Conservation (phyloP, 2,888 invertebrate species). For the Idaea biselata region DNA sequence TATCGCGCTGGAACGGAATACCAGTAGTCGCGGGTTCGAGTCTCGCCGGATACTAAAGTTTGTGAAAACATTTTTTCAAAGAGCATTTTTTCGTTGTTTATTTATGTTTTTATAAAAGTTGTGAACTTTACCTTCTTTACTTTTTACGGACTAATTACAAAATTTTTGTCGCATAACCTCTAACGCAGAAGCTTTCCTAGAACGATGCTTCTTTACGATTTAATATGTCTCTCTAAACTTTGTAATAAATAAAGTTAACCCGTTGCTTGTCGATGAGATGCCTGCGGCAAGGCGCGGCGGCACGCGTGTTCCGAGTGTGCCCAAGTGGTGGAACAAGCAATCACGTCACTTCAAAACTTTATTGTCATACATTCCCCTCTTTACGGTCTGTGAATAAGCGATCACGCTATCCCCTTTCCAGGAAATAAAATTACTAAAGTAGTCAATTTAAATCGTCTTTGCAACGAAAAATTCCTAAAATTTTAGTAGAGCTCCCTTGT, state of each 20-base stretch:
- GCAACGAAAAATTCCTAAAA: conserved; percentile 16
- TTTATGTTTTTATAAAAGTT: too few relatives aligned
- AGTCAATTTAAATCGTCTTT: conserved; percentile 23
- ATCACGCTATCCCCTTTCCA: conserved; percentile 42
- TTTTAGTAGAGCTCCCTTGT: background rate
- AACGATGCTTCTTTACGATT: background rate
- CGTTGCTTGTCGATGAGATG: conserved; percentile 9
- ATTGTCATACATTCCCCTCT: conserved; percentile 41
- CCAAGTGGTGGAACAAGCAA: conserved; percentile 32
- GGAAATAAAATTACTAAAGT: conserved; percentile 32
- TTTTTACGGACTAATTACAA: background rate
- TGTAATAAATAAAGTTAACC: conserved; percentile 13
- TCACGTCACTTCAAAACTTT: conserved; percentile 38
- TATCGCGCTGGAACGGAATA: too few relatives aligned
- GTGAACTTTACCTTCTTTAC: too few relatives aligned
- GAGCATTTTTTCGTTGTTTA: too few relatives aligned
- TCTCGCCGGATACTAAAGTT: too few relatives aligned
- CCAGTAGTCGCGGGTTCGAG: too few relatives aligned
- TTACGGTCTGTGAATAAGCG: conserved; percentile 43
- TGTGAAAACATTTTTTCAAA: too few relatives aligned
- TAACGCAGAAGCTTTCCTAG: background rate
- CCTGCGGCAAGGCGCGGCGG: conserved; percentile 13
- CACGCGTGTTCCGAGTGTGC: conserved; percentile 12
- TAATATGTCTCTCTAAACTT: background rate
- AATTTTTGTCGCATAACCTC: background rate